Conservation (phyloP, 2,888 invertebrate species). For the Lasioglossum malachurum region DNA sequence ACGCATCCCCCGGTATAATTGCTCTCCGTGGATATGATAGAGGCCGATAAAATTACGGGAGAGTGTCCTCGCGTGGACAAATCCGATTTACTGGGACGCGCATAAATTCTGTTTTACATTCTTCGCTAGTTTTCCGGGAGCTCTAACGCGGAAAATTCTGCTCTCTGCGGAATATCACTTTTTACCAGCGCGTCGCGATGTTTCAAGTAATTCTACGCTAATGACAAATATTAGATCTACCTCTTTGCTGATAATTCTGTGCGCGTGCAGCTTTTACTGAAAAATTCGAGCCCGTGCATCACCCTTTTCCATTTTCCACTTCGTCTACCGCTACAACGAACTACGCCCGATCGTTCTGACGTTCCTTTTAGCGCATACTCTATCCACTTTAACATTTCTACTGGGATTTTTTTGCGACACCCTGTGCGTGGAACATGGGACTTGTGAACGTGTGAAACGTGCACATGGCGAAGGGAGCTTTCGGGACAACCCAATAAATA, state of each 20-base stretch:
- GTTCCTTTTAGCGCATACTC: background rate
- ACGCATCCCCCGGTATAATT: background rate
- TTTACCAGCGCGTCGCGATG: background rate
- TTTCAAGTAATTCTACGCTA: background rate
- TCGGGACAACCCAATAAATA: background rate
- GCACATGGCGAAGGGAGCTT: background rate
- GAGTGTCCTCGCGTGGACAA: background rate
- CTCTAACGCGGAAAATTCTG: background rate
- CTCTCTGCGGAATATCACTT: background rate
- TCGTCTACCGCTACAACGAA: background rate
- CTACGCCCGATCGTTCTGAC: background rate
- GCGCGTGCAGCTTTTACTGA: background rate
- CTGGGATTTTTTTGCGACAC: background rate
- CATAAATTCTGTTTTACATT: background rate
- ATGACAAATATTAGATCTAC: background rate
- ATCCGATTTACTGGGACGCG: slow-evolving; percentile 10
- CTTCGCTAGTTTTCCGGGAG: background rate
- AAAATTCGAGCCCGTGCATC: background rate
- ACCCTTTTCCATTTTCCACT: background rate
- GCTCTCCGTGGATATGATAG: background rate
- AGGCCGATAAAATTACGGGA: slow-evolving; percentile 5
- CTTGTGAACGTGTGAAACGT: background rate
- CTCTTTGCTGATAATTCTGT: background rate
- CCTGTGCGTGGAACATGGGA: background rate
- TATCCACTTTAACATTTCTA: background rate